Base-by-base conservation (phyloP, 2,113 vertebrate genomes). In the Triplophysa dalaica region DNA sequence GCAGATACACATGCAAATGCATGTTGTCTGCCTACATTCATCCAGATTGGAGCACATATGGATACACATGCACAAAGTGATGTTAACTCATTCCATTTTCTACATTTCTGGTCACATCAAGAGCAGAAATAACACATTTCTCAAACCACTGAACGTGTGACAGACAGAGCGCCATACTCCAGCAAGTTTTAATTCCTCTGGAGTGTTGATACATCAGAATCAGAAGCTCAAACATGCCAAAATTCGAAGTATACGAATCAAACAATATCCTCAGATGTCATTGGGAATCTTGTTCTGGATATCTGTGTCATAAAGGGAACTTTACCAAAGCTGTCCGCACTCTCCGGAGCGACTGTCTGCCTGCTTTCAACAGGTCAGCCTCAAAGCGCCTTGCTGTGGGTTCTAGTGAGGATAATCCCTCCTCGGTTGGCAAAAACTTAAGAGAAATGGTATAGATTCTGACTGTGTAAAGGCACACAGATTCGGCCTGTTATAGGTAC, bases 401-500 rank as follows among this genome's bases (percentile, higher is more conserved):
- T 48, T 26, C 41, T 63, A 63, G 21, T 43, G 11, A 77, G 29
- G 45, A 19, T 4, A 65, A 77, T 52, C 24, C 43, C 26, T 38
- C 52, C 16, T 21, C 61, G 19, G n/a, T 56, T 82, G 64, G 75
- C 75, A 75, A 54, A 73, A 76, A 74, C 58, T 64, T 61, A 72
- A 48, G 43, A 75, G 72, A 61, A 38, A 45, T 66, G 24, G 77
- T 73, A 73, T 77, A 68, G 41, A 70, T 29, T 45, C 62, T 81
- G 90, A 87, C 83, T 79, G 77, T 52, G 73, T 75, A 73, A 78
- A 84, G 29, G 67, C 81, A 60, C 78, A 72, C 70, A 33, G 70
- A 72, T 79, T 67, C 82, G 38, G 38, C 70, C 81, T 83, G 38
- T 86, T 74, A 54, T 75, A 78, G 69, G 33, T 70, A 81, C 78